These are phyloP conservation scores for Chloroclystis v-ata DNA, from an alignment of 2,888 invertebrate genomes.

Conservation along the genomic window DNA sequence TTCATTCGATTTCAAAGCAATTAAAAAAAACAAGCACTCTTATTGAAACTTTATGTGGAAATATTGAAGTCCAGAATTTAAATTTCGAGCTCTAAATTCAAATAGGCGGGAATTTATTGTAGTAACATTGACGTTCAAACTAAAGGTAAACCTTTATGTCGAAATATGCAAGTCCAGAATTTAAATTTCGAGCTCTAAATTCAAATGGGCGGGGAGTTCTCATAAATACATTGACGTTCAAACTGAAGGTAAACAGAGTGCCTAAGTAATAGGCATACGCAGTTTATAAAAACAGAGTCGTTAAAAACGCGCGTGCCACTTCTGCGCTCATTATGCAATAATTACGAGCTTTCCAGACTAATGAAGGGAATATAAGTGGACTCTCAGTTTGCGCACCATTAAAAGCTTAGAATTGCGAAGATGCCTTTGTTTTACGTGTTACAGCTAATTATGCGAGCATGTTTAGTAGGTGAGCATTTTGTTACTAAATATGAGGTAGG, in stretches of 20 bases:
- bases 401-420: slow-evolving; percentile 26
- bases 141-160: no score
- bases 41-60: no score
- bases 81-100: slow-evolving; percentile 26
- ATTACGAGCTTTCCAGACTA: slow-evolving; percentile 32
- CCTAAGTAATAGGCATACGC: slow-evolving; percentile 23
- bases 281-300: slow-evolving; percentile 31
- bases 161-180: no score
- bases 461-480: no score
- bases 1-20: slow-evolving; percentile 16
- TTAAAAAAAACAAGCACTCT: slow-evolving; percentile 10
- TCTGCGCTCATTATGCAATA: slow-evolving; percentile 40
- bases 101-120: slow-evolving; percentile 29
- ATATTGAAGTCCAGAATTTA: no score
- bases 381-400: slow-evolving; percentile 18
- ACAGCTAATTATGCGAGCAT: background rate
- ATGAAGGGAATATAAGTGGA: slow-evolving; percentile 31
- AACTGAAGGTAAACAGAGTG: slow-evolving; percentile 23
- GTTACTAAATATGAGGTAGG: no score
- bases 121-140: slow-evolving; percentile 28
- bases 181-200: no score
- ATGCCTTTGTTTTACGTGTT: slow-evolving; percentile 4
- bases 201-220: slow-evolving; percentile 32
- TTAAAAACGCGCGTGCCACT: slow-evolving; percentile 35
- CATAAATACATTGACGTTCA: slow-evolving; percentile 27